Evolutionary conservation across 2,888 invertebrate genomes (phyloP).

Genomic region (Pheosia tremula): DNA sequence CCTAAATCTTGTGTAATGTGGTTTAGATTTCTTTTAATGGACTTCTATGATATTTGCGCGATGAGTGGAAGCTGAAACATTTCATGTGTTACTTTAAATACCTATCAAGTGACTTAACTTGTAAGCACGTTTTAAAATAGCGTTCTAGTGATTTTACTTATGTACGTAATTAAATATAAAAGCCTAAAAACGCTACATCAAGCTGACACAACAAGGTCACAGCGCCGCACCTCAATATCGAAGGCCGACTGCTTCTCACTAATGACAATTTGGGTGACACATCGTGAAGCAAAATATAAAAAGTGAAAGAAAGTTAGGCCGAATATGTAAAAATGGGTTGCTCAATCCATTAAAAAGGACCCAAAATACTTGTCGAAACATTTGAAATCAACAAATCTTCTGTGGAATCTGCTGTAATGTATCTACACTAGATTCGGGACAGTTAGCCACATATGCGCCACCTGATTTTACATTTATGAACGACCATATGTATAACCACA

Average conservation of each 20-base stretch:
- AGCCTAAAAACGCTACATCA: slow-evolving; percentile 29
- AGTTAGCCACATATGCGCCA: neutral
- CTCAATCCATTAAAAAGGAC: neutral
- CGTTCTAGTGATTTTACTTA: slow-evolving; percentile 18
- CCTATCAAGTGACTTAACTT: neutral
- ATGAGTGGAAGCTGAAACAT: neutral
- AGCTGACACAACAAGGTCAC: slow-evolving; percentile 48
- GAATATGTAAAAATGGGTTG: too few species aligned
- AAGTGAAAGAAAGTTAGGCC: slow-evolving; percentile 6
- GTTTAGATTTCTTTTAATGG: neutral
- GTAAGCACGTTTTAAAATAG: neutral
- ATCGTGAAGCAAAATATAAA: slow-evolving; percentile 4
- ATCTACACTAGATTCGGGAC: neutral
- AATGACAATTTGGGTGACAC: slow-evolving; percentile 26
- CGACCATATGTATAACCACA: too few species aligned
- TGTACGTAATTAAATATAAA: slow-evolving; percentile 22
- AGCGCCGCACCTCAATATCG: slow-evolving; percentile 28
- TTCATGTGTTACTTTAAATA: neutral
- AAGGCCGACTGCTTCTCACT: slow-evolving; percentile 23
- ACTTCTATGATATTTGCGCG: neutral
- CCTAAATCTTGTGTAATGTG: too few species aligned
- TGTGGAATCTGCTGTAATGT: neutral
- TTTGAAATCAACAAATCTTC: neutral
- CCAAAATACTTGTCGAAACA: neutral
- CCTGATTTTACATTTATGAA: too few species aligned